Evolutionary conservation across 1,140 invertebrate genomes (phyloP), one percentile per base, ranked within the genome.

Genomic region (Ceratosolen fusciceps): DNA sequence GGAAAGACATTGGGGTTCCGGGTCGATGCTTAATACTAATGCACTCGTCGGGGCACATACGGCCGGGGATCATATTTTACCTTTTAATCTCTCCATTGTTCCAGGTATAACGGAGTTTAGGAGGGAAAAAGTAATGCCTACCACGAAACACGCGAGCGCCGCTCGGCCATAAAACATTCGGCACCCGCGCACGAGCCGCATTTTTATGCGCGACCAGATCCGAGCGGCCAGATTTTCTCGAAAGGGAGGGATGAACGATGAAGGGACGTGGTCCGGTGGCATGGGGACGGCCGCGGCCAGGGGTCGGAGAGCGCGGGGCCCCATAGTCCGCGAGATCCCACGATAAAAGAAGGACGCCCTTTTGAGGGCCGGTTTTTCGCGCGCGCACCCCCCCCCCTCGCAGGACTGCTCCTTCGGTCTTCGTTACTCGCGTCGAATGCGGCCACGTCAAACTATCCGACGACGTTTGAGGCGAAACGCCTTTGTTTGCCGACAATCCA

Each of bases 11-110:
- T n/a, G 1, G 60, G 60, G 19, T 16, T 62, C 58, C 24, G 77
- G 74, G 77, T 14, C 58, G 58, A n/a, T n/a, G n/a, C n/a, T n/a
- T 29, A 62, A 62, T 62, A 62, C 29, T 19, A 34, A 62, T 62
- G 71, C 26, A 58, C 24, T 26, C 39, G 74, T n/a, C 9, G 43
- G 43, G 43, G 43, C 29, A 52, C 39, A 34, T 34, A 62, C 82
- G 77, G 82, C 82, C 83, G 65, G 86, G 84, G 85, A 86, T 89
- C 87, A 89, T 90, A 90, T 89, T 90, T 90, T 89, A 90, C 84
- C 86, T 90, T 90, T 89, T 89, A 90, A 90, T 90, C 88, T 90
- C 88, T 88, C 88, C 88, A 90, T 90, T 90, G 89, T 90, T 90
- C 87, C 87, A 85, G 85, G 88, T 87, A 90, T 90, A 89, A 89